phyloP scores from a whole-genome alignment of 2,888 invertebrate species.

The Thumatha senex region DNA sequence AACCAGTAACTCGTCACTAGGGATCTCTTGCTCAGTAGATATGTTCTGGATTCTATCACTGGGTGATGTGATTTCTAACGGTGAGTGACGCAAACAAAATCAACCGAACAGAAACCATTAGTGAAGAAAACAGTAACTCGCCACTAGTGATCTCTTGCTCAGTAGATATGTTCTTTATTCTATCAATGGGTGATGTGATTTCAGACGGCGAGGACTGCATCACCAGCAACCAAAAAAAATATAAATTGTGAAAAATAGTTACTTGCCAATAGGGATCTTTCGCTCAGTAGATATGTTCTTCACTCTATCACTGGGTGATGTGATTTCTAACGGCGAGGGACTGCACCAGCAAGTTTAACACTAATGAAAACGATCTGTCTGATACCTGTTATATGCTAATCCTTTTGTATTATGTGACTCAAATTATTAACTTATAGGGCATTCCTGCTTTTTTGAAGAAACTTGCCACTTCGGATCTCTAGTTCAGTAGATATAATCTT shows the following conservation, averaged over 20 bases:
- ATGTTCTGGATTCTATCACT: too few species aligned
- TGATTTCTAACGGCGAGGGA: constrained; percentile 17
- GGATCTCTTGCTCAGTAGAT: too few species aligned
- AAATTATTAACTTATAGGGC: too few species aligned
- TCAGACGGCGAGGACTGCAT: not conserved
- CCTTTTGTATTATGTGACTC: too few species aligned
- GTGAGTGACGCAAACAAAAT: too few species aligned
- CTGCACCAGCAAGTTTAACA: not conserved
- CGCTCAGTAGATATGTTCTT: constrained; percentile 27
- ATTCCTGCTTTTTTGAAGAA: too few species aligned
- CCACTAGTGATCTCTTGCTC: constrained; percentile 11
- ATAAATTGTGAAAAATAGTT: not conserved
- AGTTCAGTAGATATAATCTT: constrained; percentile 4
- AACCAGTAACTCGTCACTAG: too few species aligned
- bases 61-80: too few species aligned
- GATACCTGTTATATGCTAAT: too few species aligned
- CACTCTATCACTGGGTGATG: constrained; percentile 34
- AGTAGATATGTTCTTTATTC: constrained; percentile 19
- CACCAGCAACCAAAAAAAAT: not conserved
- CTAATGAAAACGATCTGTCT: too few species aligned
- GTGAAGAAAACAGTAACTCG: too few species aligned
- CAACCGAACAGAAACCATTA: too few species aligned
- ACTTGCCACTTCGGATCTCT: not conserved
- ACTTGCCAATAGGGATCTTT: constrained; percentile 15
- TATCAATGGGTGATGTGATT: constrained; percentile 18